These are phyloP conservation scores for Ips nitidus DNA, from an alignment of 1,140 invertebrate genomes.

Conservation along the genomic window DNA sequence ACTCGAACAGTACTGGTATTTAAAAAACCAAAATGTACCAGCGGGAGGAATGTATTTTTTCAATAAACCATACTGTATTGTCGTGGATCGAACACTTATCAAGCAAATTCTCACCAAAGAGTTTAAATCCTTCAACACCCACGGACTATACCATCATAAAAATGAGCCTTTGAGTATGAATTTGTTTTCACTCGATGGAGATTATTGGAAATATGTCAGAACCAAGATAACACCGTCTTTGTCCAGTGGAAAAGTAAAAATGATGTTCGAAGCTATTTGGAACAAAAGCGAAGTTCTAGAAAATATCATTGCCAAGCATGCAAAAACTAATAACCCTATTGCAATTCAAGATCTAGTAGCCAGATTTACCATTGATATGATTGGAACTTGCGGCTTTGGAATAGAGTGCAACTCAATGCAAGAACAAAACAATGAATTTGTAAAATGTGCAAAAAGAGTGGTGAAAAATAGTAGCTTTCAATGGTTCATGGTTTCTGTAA, in stretches of 20 bases:
- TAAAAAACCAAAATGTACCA: not conserved
- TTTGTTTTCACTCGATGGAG: conserved; percentile 51
- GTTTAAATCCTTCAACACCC: conserved; percentile 55
- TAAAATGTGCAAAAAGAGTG: not conserved
- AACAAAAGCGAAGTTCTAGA: conserved; percentile 14
- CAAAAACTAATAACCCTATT: not conserved
- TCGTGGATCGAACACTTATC: conserved; percentile 53
- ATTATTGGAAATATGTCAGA: conserved; percentile 54
- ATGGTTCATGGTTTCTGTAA: not conserved
- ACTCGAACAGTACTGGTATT: no score
- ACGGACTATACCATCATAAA: conserved; percentile 51
- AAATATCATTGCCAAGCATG: conserved; percentile 11
- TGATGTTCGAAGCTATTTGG: conserved; percentile 46
- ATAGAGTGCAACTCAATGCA: conserved; percentile 14
- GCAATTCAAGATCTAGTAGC: conserved; percentile 14
- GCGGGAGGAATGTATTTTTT: conserved; percentile 17
- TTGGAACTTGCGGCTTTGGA: conserved; percentile 19
- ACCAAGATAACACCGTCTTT: conserved; percentile 50
- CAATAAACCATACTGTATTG: conserved; percentile 39
- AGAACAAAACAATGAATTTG: not conserved
- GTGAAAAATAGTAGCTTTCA: not conserved
- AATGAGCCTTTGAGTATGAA: conserved; percentile 50
- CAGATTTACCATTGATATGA: conserved; percentile 38
- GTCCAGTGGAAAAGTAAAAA: conserved; percentile 50
- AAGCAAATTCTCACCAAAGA: conserved; percentile 54